phyloP scores from a whole-genome alignment of 1,140 invertebrate species.

The Pogonomyrmex barbatus region DNA sequence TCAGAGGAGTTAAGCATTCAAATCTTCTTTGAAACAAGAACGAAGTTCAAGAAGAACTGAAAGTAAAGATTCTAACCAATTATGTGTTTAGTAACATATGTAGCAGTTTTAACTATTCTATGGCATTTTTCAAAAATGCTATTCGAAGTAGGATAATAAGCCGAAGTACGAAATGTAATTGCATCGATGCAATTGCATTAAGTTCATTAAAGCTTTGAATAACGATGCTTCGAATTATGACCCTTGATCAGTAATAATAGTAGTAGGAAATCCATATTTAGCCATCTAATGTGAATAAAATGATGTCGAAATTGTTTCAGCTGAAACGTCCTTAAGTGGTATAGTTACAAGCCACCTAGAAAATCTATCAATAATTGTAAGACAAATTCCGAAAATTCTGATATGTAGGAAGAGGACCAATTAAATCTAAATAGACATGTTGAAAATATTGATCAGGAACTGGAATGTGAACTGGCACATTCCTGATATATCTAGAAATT shows the following conservation, averaged over 20 bases:
- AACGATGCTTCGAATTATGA: constrained; percentile 24
- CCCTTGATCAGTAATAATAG: constrained; percentile 36
- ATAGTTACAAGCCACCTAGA: neutral
- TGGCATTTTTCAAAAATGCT: constrained; percentile 40
- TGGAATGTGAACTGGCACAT: no score
- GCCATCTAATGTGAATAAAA: neutral
- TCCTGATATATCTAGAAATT: no score
- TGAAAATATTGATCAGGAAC: no score
- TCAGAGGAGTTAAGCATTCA: no score
- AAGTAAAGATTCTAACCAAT: neutral
- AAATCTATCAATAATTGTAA: constrained; percentile 24
- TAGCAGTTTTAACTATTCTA: neutral
- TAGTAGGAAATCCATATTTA: constrained; percentile 3
- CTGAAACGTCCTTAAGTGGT: neutral
- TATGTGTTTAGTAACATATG: neutral
- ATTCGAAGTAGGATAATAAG: constrained; percentile 41
- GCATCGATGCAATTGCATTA: neutral
- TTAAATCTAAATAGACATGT: constrained; percentile 19
- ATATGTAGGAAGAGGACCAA: constrained; percentile 9
- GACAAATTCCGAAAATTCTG: neutral
- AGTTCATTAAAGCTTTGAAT: constrained; percentile 3
- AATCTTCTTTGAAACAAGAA: no score
- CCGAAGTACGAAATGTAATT: no score
- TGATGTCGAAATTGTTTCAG: neutral
- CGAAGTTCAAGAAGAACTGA: constrained; percentile 27